These are phyloP conservation scores for Trematocara marginatum DNA, from an alignment of 2,113 vertebrate genomes.

Conservation along the genomic window DNA sequence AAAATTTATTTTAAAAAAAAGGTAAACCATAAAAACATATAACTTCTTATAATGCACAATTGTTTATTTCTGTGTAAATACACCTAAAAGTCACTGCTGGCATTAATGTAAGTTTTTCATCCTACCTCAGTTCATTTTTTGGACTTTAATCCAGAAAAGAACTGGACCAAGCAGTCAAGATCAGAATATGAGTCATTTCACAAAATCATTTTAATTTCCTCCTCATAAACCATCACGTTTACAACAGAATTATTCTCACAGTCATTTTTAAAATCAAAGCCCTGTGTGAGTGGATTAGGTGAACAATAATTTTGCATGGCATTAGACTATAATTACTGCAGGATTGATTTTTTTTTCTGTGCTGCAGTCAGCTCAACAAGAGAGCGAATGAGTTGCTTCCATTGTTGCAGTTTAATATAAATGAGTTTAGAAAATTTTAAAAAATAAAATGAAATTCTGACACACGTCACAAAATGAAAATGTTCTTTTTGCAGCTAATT, in stretches of 20 bases:
- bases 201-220: slow-evolving; percentile 44
- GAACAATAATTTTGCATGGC: slow-evolving; percentile 30
- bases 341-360: neutral
- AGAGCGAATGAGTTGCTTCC: neutral
- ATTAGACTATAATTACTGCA: slow-evolving; percentile 24
- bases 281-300: slow-evolving; percentile 44
- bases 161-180: neutral
- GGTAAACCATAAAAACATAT: neutral
- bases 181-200: slow-evolving; percentile 30
- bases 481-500: neutral
- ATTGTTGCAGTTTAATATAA: neutral
- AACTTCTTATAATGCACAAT: neutral
- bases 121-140: neutral
- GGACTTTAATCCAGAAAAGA: neutral
- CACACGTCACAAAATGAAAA: neutral
- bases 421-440: neutral
- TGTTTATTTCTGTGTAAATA: neutral
- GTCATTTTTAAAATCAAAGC: slow-evolving; percentile 50
- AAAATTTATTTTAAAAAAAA: fast-evolving
- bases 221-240: slow-evolving; percentile 28
- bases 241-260: slow-evolving; percentile 29
- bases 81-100: neutral
- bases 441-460: neutral
- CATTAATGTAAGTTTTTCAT: neutral
- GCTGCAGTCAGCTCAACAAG: neutral